Percentiles rank a stretch among this genome's conserved stretches.
Evolutionary conservation across 23 tunicate species (phyloP).

Genomic region (Halocynthia aurantium): DNA sequence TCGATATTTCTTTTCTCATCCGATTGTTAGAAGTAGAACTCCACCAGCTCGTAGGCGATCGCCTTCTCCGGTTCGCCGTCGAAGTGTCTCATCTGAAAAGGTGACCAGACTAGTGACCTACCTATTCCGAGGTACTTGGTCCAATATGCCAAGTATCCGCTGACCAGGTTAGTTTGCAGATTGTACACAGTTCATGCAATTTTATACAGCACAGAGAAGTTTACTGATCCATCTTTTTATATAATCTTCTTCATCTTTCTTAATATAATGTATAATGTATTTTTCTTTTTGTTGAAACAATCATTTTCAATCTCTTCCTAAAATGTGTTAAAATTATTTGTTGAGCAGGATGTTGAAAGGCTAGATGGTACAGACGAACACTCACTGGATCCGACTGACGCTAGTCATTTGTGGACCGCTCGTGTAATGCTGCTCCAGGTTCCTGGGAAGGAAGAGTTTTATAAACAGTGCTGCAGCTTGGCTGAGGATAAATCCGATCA

Average conservation of each 20-base stretch:
- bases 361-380: neutral
- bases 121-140: constrained; percentile 13
- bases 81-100: neutral
- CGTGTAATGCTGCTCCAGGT: constrained; percentile 7
- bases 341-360: constrained; percentile 6
- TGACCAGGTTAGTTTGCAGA: neutral
- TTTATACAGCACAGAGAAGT: neutral
- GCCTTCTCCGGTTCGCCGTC: neutral
- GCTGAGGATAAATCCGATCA: constrained; percentile 3
- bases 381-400: constrained; percentile 3
- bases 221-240: neutral
- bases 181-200: neutral
- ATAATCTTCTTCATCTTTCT: neutral
- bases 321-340: neutral
- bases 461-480: constrained; percentile 9
- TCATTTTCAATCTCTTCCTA: neutral
- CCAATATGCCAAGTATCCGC: neutral
- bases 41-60: neutral
- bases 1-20: too few relatives aligned
- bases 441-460: constrained; percentile 12
- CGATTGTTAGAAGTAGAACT: neutral
- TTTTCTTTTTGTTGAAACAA: neutral
- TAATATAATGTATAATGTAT: neutral
- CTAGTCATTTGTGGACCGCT: constrained; percentile 6
- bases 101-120: constrained; percentile 2